These are phyloP conservation scores for Pseudomyrmex concolor DNA, from an alignment of 1,140 invertebrate species.

Conservation along the genomic window DNA sequence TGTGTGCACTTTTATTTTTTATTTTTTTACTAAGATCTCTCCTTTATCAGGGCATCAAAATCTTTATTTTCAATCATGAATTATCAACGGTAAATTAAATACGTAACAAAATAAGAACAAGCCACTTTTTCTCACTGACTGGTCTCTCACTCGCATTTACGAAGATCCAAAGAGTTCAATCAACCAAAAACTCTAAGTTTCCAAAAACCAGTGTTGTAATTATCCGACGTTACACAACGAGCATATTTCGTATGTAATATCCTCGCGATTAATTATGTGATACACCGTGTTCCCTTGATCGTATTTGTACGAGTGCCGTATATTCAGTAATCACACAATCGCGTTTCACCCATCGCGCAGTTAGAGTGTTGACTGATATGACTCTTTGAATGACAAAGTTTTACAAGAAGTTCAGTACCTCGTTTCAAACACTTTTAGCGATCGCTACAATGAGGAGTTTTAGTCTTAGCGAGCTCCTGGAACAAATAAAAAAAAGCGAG, in stretches of 20 bases:
- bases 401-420: constrained; percentile 72
- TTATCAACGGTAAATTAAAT: constrained; percentile 74
- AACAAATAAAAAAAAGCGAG: constrained; percentile 72
- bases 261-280: constrained; percentile 12
- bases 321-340: constrained; percentile 51
- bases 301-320: constrained; percentile 29
- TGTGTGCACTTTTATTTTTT: constrained; percentile 31
- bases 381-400: constrained; percentile 75
- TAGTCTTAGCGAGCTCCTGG: constrained; percentile 82
- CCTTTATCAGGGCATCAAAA: constrained; percentile 69
- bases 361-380: constrained; percentile 77
- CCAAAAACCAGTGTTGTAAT: constrained; percentile 5
- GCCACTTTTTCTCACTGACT: constrained; percentile 62
- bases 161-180: constrained; percentile 71
- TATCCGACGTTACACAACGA: too few species aligned
- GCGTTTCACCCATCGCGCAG: constrained; percentile 47
- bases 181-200: constrained; percentile 76
- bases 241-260: not conserved
- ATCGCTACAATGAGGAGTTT: constrained; percentile 78
- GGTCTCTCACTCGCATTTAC: constrained; percentile 69
- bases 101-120: constrained; percentile 75
- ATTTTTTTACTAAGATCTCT: constrained; percentile 66
- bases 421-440: constrained; percentile 75
- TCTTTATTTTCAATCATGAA: constrained; percentile 71
- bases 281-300: constrained; percentile 10